These are phyloP conservation scores for Palythoa caribaeorum DNA, from an alignment of 92 coral and sea anemone species.

Conservation along the genomic window DNA sequence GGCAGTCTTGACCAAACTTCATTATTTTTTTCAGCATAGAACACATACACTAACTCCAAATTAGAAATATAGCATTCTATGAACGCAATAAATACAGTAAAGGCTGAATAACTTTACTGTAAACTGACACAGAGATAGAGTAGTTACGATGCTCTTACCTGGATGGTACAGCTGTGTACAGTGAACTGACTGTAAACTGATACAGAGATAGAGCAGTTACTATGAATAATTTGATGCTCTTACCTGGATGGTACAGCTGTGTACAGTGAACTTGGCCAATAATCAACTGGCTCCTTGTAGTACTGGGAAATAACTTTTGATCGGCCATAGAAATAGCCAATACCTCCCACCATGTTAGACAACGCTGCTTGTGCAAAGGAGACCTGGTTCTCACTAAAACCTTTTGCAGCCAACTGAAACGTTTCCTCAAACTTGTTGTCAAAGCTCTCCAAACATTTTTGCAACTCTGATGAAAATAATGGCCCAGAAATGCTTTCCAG, in stretches of 20 bases:
- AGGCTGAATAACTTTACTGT: no score
- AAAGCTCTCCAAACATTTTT: conserved; percentile 72
- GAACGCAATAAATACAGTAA: no score
- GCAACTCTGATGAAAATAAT: conserved; percentile 70
- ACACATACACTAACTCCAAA: no score
- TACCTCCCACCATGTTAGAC: conserved; percentile 94
- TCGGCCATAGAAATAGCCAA: conserved; percentile 92
- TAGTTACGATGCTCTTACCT: conserved; percentile 42
- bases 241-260: conserved; percentile 95
- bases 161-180: conserved; percentile 97
- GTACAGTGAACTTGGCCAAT: conserved; percentile 94
- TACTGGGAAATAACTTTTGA: conserved; percentile 89
- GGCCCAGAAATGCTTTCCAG: conserved; percentile 73
- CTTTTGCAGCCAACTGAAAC: conserved; percentile 80
- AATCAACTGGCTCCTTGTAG: conserved; percentile 88
- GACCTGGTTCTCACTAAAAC: conserved; percentile 73
- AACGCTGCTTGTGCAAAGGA: conserved; percentile 93
- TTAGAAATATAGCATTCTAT: no score
- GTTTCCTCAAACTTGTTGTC: conserved; percentile 91
- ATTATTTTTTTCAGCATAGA: no score
- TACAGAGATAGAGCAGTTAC: neutral
- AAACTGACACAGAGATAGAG: no score
- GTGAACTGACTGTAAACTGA: neutral
- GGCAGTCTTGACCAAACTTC: no score
- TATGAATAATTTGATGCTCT: neutral